Evolutionary conservation across 2,888 invertebrate species (phyloP).

Genomic region (Synanthedon myopaeformis): DNA sequence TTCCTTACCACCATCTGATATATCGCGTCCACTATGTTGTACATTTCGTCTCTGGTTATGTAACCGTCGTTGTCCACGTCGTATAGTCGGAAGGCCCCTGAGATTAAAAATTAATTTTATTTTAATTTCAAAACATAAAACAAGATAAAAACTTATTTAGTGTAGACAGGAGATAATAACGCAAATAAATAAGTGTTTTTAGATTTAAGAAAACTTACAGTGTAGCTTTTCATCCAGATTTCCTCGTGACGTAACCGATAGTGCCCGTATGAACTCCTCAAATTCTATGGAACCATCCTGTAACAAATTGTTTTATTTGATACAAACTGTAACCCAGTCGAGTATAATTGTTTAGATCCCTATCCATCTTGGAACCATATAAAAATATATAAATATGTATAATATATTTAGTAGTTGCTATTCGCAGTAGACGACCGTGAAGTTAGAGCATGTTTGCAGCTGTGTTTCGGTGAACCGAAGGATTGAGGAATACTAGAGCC

Average conservation of each 20-base stretch:
- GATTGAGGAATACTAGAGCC: too few relatives aligned
- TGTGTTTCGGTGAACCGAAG: too few relatives aligned
- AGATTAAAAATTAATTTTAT: too few relatives aligned
- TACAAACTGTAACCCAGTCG: too few relatives aligned
- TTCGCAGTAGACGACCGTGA: too few relatives aligned
- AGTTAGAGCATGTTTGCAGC: too few relatives aligned
- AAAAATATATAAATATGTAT: too few relatives aligned
- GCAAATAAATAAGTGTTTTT: background rate
- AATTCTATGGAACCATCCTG: conserved; percentile 99
- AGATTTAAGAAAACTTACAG: conserved; percentile 77
- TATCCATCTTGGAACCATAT: too few relatives aligned
- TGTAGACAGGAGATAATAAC: background rate
- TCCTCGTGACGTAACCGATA: conserved; percentile 98
- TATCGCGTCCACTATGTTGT: conserved; percentile 96
- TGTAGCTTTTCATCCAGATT: conserved; percentile 98
- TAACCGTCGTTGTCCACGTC: conserved; percentile 97
- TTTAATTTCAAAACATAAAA: too few relatives aligned
- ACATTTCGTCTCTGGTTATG: conserved; percentile 96
- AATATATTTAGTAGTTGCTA: too few relatives aligned
- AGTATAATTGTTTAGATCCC: too few relatives aligned
- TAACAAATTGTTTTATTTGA: conserved; percentile 6
- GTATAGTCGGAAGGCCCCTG: conserved; percentile 96
- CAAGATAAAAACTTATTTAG: too few relatives aligned
- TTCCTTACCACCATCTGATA: conserved; percentile 97
- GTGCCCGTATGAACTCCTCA: conserved; percentile 97